Percentiles rank a stretch among this genome's conserved stretches.
These are phyloP conservation scores for Crepidodera aurea DNA, from an alignment of 2,888 invertebrate species.

Conservation along the genomic window DNA sequence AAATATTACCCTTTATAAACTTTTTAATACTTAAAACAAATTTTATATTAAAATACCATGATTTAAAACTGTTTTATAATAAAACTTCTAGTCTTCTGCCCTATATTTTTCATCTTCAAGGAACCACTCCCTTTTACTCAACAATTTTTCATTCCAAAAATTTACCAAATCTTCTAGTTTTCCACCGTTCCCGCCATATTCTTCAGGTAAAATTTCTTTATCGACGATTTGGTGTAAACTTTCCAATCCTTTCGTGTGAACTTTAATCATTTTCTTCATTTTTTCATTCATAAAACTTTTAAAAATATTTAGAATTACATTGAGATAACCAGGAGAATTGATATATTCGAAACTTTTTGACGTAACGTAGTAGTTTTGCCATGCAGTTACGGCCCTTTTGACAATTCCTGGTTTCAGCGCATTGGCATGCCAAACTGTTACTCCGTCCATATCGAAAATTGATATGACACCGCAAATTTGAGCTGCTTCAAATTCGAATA, in stretches of 20 bases:
- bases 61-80: too few relatives aligned
- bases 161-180: constrained; percentile 58
- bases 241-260: constrained; percentile 62
- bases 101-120: constrained; percentile 62
- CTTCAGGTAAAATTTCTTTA: constrained; percentile 64
- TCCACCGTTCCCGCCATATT: constrained; percentile 66
- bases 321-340: constrained; percentile 69
- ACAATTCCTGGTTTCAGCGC: constrained; percentile 68
- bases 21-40: too few relatives aligned
- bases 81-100: too few relatives aligned
- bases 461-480: constrained; percentile 66
- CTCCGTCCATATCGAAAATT: constrained; percentile 69
- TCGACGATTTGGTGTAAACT: constrained; percentile 63
- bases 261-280: constrained; percentile 65
- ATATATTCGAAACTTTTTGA: constrained; percentile 73
- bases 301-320: constrained; percentile 73
- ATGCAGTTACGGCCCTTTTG: constrained; percentile 69
- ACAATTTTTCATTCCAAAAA: constrained; percentile 61
- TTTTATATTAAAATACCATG: too few relatives aligned
- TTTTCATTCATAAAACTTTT: constrained; percentile 71
- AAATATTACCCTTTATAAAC: too few relatives aligned
- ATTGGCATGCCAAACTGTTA: constrained; percentile 60
- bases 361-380: constrained; percentile 76
- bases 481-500: constrained; percentile 59
- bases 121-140: constrained; percentile 63